These are phyloP conservation scores for Pachymerium ferrugineum DNA, from an alignment of 2,888 invertebrate species.

Conservation along the genomic window DNA sequence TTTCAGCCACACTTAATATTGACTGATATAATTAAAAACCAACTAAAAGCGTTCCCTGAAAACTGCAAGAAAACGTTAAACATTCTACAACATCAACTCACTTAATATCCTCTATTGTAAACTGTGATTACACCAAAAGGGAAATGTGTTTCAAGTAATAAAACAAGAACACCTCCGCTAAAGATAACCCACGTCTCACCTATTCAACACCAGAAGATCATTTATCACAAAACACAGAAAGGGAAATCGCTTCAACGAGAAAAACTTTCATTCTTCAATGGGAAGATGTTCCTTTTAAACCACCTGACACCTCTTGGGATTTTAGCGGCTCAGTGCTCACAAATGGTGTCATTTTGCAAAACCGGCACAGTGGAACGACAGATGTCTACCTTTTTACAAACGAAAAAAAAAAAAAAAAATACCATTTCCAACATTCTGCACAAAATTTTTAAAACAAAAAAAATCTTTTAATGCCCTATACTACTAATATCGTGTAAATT, in stretches of 20 bases:
- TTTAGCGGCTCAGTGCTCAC: constrained; percentile 6
- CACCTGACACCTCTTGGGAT: constrained; percentile 19
- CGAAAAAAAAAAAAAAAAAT: background rate
- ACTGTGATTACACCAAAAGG: too few species aligned
- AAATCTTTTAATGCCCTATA: background rate
- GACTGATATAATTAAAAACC: too few species aligned
- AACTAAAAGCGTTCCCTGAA: too few species aligned
- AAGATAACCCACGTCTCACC: background rate
- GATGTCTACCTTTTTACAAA: constrained; percentile 11
- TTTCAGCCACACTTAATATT: too few species aligned
- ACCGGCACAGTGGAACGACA: constrained; percentile 14
- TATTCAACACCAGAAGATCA: background rate
- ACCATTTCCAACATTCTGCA: too few species aligned
- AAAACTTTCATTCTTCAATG: constrained; percentile 12
- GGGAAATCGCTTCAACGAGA: background rate
- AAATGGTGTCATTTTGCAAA: constrained; percentile 25
- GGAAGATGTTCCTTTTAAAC: constrained; percentile 23
- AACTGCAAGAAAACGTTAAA: too few species aligned
- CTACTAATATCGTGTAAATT: background rate
- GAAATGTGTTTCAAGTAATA: too few species aligned
- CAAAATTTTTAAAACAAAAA: background rate
- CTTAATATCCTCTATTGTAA: too few species aligned
- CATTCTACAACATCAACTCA: too few species aligned
- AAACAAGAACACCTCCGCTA: too few species aligned
- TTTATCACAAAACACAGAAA: constrained; percentile 2